Evolutionary conservation across 2,888 invertebrate species (phyloP), one percentile per base, ranked within the genome.

Genomic region (Erynnis tages): DNA sequence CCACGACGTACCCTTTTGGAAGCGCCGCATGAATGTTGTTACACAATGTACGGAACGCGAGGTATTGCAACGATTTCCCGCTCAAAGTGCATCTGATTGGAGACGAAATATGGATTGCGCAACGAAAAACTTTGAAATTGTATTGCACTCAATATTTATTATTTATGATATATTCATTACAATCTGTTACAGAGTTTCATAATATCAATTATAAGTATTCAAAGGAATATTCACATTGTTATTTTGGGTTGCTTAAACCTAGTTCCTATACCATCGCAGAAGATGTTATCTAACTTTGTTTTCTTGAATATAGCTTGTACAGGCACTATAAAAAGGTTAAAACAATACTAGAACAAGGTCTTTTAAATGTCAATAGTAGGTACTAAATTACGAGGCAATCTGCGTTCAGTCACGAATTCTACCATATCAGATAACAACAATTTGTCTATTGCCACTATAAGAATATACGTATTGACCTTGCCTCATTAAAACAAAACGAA

Each of bases 351-450:
- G 70, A 63, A 69, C 78, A 79, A 80, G 81, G 80, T 66, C 73
- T 66, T 73, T 72, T 77, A 77, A 79, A 83, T 79, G 79, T 73
- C 80, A 79, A 67, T 72, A 55, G 53, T n/a, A n/a, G n/a, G n/a
- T 66, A 71, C 69, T 67, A 66, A 76, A 73, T 71, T 75, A 73
- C 66, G 72, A 67, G 68, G 69, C 76, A 79, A 79, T 81, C 82
- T 79, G 72, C 69, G 63, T 68, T 71, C 63, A 73, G 79, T 82
- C 84, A 87, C 84, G 85, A 83, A 68, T 71, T 70, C 67, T 64
- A 65, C 69, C 67, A 69, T 78, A 84, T 84, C 82, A 77, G 79
- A 80, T 86, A 79, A 76, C 76, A 67, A 65, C 62, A 66, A 79
- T 79, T 77, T 79, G 69, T 82, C 79, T 76, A 71, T 77, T 75